Conservation (phyloP, 2,888 invertebrate genomes). For the Drosophila rubida region DNA sequence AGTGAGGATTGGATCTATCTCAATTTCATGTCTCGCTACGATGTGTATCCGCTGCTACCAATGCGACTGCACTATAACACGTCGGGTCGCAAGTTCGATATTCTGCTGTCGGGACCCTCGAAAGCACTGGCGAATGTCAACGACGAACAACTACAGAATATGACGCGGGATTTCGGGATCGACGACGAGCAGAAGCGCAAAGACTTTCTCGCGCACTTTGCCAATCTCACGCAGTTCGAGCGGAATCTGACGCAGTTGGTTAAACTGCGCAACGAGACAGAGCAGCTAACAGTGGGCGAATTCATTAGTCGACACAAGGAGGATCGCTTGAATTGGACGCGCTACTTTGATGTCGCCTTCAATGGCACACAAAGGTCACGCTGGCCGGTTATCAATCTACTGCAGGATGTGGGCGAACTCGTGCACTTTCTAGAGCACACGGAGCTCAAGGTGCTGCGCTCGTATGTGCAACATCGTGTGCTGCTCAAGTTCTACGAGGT, state of each 20-base stretch:
- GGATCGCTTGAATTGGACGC: conserved; percentile 81
- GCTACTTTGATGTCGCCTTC: conserved; percentile 76
- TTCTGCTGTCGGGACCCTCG: conserved; percentile 57
- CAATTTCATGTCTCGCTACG: conserved; percentile 79
- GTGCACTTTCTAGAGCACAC: conserved; percentile 64
- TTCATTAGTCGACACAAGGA: conserved; percentile 68
- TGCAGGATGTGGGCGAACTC: conserved; percentile 64
- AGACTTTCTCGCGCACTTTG: conserved; percentile 39
- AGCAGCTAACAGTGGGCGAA: conserved; percentile 55
- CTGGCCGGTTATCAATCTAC: conserved; percentile 72
- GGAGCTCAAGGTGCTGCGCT: conserved; percentile 41
- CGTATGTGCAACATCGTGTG: conserved; percentile 74
- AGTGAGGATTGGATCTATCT: conserved; percentile 74
- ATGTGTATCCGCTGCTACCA: conserved; percentile 72
- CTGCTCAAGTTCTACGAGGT: conserved; percentile 74
- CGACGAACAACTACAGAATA: conserved; percentile 59
- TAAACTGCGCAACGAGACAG: conserved; percentile 54
- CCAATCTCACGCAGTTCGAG: conserved; percentile 71
- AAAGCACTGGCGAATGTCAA: conserved; percentile 41
- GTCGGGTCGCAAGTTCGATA: conserved; percentile 63
- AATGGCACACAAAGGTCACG: conserved; percentile 65
- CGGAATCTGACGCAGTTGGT: conserved; percentile 64
- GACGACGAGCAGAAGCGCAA: conserved; percentile 30
- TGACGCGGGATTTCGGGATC: conserved; percentile 70
- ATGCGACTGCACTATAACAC: conserved; percentile 73